Evolutionary conservation across 2,888 invertebrate species (phyloP).

Genomic region (Melinaea marsaeus): DNA sequence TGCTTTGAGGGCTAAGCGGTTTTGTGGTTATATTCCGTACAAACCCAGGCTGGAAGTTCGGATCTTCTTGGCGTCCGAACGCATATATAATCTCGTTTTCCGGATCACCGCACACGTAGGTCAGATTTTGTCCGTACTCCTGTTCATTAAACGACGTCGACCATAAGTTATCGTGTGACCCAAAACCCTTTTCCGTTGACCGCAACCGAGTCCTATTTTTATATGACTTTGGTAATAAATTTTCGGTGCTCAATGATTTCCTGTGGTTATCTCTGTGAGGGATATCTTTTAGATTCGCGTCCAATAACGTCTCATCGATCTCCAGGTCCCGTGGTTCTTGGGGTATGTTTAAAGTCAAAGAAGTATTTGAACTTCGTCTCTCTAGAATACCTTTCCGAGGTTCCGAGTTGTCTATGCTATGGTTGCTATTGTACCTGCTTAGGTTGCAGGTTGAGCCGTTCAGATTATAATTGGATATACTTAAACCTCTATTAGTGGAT

Average conservation of each 20-base stretch:
- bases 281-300: constrained; percentile 56
- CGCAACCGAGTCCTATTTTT: constrained; percentile 58
- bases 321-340: constrained; percentile 69
- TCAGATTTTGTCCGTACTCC: constrained; percentile 61
- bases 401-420: constrained; percentile 67
- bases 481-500: constrained; percentile 65
- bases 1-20: constrained; percentile 81
- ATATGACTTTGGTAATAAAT: constrained; percentile 74
- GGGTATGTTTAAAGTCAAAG: constrained; percentile 81
- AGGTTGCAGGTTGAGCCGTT: constrained; percentile 73
- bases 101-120: constrained; percentile 69
- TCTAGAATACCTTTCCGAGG: constrained; percentile 82
- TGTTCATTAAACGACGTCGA: constrained; percentile 65
- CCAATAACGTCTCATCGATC: constrained; percentile 63
- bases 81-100: constrained; percentile 74
- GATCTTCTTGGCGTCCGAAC: constrained; percentile 65
- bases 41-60: constrained; percentile 54
- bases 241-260: constrained; percentile 80
- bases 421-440: constrained; percentile 69
- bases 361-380: constrained; percentile 89
- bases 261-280: constrained; percentile 66
- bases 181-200: constrained; percentile 57
- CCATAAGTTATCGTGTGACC: constrained; percentile 75
- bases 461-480: constrained; percentile 73
- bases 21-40: constrained; percentile 80